These are phyloP conservation scores for Chaetophractus vellerosus DNA, from an alignment of 2,797 vertebrate species.

Conservation along the genomic window DNA sequence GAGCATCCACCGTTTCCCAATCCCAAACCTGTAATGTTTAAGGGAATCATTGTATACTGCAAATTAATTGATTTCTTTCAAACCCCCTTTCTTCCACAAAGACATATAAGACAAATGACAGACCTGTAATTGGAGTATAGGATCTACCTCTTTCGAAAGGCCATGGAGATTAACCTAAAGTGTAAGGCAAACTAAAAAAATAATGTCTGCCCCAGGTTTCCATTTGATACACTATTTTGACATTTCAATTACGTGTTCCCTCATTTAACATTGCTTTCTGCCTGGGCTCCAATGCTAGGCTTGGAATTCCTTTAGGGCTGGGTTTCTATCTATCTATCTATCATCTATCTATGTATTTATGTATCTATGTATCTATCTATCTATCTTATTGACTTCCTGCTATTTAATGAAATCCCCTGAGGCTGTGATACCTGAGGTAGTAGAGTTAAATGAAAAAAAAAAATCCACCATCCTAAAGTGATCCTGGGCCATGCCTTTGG, in stretches of 20 bases:
- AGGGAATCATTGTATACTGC: neutral
- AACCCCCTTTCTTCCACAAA: neutral
- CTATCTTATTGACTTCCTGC: neutral
- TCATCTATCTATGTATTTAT: neutral
- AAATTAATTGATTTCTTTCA: neutral
- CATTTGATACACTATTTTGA: slow-evolving; percentile 71
- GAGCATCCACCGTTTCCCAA: neutral
- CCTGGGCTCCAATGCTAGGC: slow-evolving; percentile 12
- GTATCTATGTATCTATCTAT: neutral
- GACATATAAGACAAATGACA: slow-evolving; percentile 5
- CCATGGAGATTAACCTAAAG: slow-evolving; percentile 51
- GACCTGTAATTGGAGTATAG: slow-evolving; percentile 22
- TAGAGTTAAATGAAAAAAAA: neutral
- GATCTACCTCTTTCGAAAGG: slow-evolving; percentile 51
- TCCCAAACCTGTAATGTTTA: neutral
- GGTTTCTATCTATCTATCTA: neutral
- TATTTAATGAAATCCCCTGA: neutral
- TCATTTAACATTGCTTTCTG: slow-evolving; percentile 61
- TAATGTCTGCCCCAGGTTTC: slow-evolving; percentile 18
- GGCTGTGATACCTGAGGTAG: neutral
- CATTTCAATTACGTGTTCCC: slow-evolving; percentile 72
- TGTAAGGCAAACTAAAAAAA: slow-evolving; percentile 31
- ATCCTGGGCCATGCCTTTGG: neutral
- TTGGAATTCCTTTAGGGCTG: slow-evolving; percentile 32
- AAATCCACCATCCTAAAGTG: too few relatives aligned